phyloP scores from a whole-genome alignment of 2,797 vertebrate genomes.

The Labeo calbasu region DNA sequence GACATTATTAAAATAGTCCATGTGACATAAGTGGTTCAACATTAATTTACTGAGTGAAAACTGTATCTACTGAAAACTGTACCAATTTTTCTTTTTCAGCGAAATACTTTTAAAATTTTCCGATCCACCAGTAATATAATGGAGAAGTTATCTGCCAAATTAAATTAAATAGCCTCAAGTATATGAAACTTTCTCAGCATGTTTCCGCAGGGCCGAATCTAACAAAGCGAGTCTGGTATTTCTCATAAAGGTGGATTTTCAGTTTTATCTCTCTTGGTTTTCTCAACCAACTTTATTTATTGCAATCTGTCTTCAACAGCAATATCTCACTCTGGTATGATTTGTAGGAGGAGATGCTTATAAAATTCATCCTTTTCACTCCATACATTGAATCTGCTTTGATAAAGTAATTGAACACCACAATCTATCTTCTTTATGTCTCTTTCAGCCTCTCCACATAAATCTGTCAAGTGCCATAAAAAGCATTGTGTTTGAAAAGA shows the following conservation, averaged over 20 bases:
- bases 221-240: not conserved
- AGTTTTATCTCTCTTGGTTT: not conserved
- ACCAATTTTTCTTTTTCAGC: not conserved
- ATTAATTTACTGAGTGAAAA: no score
- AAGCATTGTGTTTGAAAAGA: not conserved
- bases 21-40: no score
- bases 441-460: not conserved
- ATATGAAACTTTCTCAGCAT: not conserved
- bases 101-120: not conserved
- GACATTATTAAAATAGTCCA: no score
- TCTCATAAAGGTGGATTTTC: constrained; percentile 2
- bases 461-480: constrained; percentile 10
- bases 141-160: not conserved
- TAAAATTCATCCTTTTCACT: constrained; percentile 11
- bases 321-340: not conserved
- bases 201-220: not conserved
- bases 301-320: not conserved
- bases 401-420: constrained; percentile 33
- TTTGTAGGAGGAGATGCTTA: constrained; percentile 12
- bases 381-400: constrained; percentile 23
- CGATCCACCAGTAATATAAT: not conserved
- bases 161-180: not conserved
- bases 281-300: not conserved
- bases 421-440: constrained; percentile 25
- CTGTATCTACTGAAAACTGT: no score